A percentile compares a stretch with the other conserved stretches of the same genome.
Conservation (phyloP, 2,888 invertebrate genomes). For the Tiliacea citrago region DNA sequence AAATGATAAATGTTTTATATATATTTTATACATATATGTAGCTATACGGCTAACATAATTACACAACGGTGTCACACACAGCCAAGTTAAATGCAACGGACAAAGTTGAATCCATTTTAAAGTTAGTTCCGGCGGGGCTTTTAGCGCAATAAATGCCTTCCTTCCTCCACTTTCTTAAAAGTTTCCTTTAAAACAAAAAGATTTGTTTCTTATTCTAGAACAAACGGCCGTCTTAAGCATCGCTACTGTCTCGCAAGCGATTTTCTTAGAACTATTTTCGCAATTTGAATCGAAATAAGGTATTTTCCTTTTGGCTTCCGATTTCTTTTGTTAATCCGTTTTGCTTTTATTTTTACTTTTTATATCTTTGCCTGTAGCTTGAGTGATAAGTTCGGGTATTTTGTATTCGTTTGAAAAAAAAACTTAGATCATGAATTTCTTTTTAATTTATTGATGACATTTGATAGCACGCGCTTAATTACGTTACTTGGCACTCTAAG, state of each 20-base stretch:
- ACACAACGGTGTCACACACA: slow-evolving; percentile 76
- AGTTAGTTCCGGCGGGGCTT: slow-evolving; percentile 88
- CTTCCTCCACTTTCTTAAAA: slow-evolving; percentile 89
- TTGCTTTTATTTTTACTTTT: slow-evolving; percentile 35
- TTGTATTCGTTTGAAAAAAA: neutral
- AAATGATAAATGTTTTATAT: neutral
- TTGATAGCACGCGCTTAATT: neutral
- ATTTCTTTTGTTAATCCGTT: slow-evolving; percentile 62
- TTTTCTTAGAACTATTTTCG: slow-evolving; percentile 70
- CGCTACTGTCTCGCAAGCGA: slow-evolving; percentile 64
- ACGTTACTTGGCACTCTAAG: neutral
- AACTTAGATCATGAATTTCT: neutral
- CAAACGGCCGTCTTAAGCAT: slow-evolving; percentile 80
- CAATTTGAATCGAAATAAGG: slow-evolving; percentile 70
- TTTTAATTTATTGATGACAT: neutral
- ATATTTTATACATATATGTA: neutral
- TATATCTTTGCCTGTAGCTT: slow-evolving; percentile 31
- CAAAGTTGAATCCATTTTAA: slow-evolving; percentile 90
- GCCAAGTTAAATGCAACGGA: slow-evolving; percentile 85
- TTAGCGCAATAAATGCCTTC: slow-evolving; percentile 90
- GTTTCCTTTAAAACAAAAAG: slow-evolving; percentile 89
- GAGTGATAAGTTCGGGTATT: slow-evolving; percentile 36
- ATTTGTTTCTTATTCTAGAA: slow-evolving; percentile 85
- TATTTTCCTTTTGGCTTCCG: slow-evolving; percentile 67
- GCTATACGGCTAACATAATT: slow-evolving; percentile 35